Conservation (phyloP, 35 echinoderm and acorn worm genomes). For the Heliocidaris erythrogramma region DNA sequence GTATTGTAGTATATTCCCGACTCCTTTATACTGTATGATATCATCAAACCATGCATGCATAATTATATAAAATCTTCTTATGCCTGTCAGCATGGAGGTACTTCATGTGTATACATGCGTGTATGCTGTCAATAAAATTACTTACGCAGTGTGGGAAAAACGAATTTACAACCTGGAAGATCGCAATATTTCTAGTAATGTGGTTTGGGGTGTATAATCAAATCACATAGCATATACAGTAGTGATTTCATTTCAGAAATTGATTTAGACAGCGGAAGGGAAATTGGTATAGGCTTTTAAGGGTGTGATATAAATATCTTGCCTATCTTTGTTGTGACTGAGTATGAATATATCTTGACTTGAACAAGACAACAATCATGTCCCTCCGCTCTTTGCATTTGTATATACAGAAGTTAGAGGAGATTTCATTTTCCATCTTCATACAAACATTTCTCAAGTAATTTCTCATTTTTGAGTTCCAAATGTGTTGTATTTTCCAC, state of each 20-base stretch:
- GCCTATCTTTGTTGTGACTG: not conserved
- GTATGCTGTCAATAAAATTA: not conserved
- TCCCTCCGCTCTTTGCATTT: too few species aligned
- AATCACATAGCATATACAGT: not conserved
- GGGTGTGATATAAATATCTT: not conserved
- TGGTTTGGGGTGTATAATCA: not conserved
- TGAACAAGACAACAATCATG: too few species aligned
- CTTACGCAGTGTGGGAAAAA: not conserved
- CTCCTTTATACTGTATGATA: not conserved
- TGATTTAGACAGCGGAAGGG: not conserved
- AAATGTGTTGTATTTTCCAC: too few species aligned
- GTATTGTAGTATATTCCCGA: too few species aligned
- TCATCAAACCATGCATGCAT: not conserved
- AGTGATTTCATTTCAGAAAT: not conserved
- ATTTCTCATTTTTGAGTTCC: too few species aligned
- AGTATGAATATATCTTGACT: too few species aligned
- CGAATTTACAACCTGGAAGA: not conserved
- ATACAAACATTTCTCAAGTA: too few species aligned
- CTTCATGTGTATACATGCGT: slow-evolving; percentile 23
- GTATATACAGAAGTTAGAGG: too few species aligned
- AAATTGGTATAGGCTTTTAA: not conserved
- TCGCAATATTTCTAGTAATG: not conserved
- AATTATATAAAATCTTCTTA: not conserved
- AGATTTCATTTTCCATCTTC: too few species aligned
- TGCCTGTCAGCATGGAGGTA: not conserved